Evolutionary conservation across 2,113 vertebrate genomes (phyloP), one percentile per base, ranked within the genome.

Genomic region (Lophius piscatorius): DNA sequence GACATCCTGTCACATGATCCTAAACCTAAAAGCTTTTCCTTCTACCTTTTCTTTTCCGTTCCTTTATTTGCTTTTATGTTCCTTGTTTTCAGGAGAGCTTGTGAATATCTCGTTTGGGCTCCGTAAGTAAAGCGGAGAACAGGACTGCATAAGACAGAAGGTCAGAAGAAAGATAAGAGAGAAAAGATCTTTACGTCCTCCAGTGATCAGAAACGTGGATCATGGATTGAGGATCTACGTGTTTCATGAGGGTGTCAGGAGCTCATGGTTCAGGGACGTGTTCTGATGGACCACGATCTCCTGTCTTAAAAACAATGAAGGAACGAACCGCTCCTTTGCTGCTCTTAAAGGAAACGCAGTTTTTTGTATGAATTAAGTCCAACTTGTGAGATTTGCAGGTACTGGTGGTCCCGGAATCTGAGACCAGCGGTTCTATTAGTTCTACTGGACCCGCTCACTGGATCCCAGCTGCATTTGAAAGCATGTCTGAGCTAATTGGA

Each of bases 401-500:
- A 34, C 28, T 41, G 36, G 16, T 20, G 2, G 13, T 7, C 11
- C 28, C 14, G 29, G 59, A 63, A 18, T 18, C n/a, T 34, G 5
- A 63, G 23, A 50, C 20, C 9, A 34, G 10, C 18, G 42, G 55
- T 42, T 26, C n/a, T 48, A 20, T 39, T 24, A 70, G 58, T 60
- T 51, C 16, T 34, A 5, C 52, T 38, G 23, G 24, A 50, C 6
- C 16, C 1, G 33, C 17, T 54, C 36, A 20, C 31, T 77, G 60
- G 21, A 17, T 23, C 16, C 18, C 46, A 17, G 60, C 41, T 42
- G 28, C 46, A 42, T 59, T 47, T 23, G 54, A 29, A 5, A 9
- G 18, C n/a, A n/a, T 26, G 26, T 22, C 61, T 35, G 23, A 2
- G 6, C 44, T 71, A 41, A 72, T 24, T 39, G 17, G 35, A 76